These are phyloP conservation scores for Eriocheir sinensis DNA, from an alignment of 1,140 invertebrate genomes.

Conservation along the genomic window DNA sequence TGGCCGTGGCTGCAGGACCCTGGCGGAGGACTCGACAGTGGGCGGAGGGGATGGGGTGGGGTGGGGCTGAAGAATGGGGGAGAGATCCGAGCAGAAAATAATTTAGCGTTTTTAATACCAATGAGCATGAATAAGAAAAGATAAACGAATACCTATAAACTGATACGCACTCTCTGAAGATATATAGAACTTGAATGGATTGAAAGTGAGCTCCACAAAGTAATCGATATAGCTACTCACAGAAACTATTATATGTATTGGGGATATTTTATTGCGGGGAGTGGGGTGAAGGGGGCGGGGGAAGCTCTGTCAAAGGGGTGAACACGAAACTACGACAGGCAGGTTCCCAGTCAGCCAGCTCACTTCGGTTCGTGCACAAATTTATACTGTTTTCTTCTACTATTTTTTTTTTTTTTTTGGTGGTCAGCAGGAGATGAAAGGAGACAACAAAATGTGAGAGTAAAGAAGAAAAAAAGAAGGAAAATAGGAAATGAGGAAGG, in stretches of 20 bases:
- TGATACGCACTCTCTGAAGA: too few species aligned
- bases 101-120: not conserved
- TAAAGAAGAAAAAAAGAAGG: not conserved
- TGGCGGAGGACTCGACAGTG: not conserved
- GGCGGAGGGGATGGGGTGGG: not conserved
- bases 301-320: too few species aligned
- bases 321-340: too few species aligned
- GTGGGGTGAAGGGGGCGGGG: too few species aligned
- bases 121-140: not conserved
- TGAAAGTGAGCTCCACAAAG: not conserved
- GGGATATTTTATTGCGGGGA: too few species aligned
- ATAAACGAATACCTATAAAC: not conserved
- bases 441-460: not conserved
- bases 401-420: too few species aligned
- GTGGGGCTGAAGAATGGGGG: not conserved
- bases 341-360: too few species aligned
- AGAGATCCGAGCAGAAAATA: not conserved
- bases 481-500: too few species aligned
- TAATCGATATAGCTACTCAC: too few species aligned
- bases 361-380: not conserved
- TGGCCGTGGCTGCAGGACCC: not conserved
- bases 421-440: not conserved
- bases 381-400: too few species aligned
- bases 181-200: too few species aligned
- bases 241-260: too few species aligned